Evolutionary conservation across 2,888 invertebrate species (phyloP), one percentile per base, ranked within the genome.

Genomic region (Parochlus steinenii): DNA sequence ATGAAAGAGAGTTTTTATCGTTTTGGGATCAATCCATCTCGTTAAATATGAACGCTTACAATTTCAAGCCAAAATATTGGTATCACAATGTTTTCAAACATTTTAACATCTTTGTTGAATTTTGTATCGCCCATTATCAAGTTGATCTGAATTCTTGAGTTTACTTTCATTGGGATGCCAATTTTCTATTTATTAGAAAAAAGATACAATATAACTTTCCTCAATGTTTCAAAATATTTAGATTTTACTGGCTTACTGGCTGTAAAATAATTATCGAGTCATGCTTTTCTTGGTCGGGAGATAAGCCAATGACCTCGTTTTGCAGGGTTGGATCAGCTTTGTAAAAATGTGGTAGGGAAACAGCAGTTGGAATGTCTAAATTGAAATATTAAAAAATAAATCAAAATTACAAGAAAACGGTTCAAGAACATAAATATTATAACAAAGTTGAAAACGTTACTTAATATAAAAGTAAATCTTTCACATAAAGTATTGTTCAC

Each of bases 21-120:
- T n/a, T 4, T 11, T 24, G 15, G 3, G 7, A 14, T 12, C 8
- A 31, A 18, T 31, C 12, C 31, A 36, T 35, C 20, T 31, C 23
- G 22, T 22, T 22, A 22, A 7, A 8, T 26, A 11, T 26, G 10
- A 29, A 39, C 35, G 54, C 68, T 66, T 53, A 75, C 72, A 54
- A 81, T 50, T 47, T 80, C 73, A 1, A 74, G 51, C 80, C 82
- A 81, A 35, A 79, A 61, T 10, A 83, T 50, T 0, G 83, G 83
- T 29, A 83, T 31, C 1, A 69, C 65, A 39, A 72, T 60, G 38
- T 71, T 63, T 42, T 74, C 73, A 43, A 81, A 68, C 0, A 65
- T 66, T 14, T 50, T 54, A 19, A 74, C 69, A 44, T 67, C 62
- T 0, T 63, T 55, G 48, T 76, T 78, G 26, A 69, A 76, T 14